Conservation (phyloP, 2,113 vertebrate genomes). For the Zosterops pallidus region DNA sequence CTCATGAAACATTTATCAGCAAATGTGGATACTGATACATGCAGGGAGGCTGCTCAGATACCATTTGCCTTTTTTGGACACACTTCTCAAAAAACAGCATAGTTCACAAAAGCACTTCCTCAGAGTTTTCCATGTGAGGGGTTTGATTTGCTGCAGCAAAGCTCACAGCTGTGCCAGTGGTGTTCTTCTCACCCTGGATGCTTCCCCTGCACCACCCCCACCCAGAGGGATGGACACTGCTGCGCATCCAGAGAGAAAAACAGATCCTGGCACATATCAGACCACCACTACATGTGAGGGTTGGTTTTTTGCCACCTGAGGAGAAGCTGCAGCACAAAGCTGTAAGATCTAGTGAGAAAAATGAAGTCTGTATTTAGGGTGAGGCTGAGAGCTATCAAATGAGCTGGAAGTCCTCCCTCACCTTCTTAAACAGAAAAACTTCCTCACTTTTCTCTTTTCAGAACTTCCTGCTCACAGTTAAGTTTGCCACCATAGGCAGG, state of each 20-base stretch:
- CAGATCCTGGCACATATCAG: neutral
- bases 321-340: neutral
- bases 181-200: fast-evolving
- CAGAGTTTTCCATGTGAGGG: neutral
- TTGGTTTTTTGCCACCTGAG: fast-evolving
- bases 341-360: neutral
- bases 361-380: neutral
- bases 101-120: neutral
- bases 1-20: neutral
- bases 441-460: neutral
- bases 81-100: neutral
- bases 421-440: neutral
- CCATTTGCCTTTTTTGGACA: neutral
- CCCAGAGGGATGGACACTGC: neutral
- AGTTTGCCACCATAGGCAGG: neutral
- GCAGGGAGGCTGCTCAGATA: neutral
- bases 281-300: neutral
- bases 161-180: neutral
- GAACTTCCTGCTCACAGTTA: neutral
- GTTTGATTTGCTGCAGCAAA: neutral
- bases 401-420: neutral
- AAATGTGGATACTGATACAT: fast-evolving
- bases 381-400: neutral
- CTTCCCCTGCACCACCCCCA: fast-evolving
- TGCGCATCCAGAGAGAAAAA: neutral